Base-by-base conservation (phyloP, 1,140 invertebrate species). In the Ceratitis capitata region DNA sequence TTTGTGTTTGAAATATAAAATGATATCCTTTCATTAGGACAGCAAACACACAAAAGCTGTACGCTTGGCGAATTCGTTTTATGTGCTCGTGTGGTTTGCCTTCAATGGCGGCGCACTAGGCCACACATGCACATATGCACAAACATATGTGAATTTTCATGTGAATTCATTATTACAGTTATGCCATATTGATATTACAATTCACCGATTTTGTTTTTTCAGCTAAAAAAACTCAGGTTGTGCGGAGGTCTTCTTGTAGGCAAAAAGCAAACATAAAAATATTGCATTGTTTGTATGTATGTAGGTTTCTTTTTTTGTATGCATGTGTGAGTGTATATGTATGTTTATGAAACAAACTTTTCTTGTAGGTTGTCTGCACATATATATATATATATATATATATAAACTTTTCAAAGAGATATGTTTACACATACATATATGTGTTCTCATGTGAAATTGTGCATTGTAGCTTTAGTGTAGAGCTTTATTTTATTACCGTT, bases 401-500 rank as follows among this genome's bases (percentile, higher is more conserved):
- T 53, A 53, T n/a, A n/a, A n/a, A n/a, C n/a, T n/a, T n/a, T n/a
- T n/a, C n/a, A n/a, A n/a, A n/a, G n/a, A n/a, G n/a, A n/a, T 7
- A 49, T 49, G 14, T 49, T 26, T 23, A 58, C 12, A 29, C 3
- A 23, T 23, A 29, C 26, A 64, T 32, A 53, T 53, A 5, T 64
- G 26, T 64, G 32, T 16, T 26, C 14, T 1, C 0, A 3, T 61
- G 29, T 53, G 49, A n/a, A n/a, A n/a, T 53, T 14, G 49, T 5
- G 29, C 39, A 16, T 32, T 64, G 26, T 32, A 64, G 58, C n/a
- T n/a, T 32, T 64, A 7, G 26, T 32, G 35, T 19, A 69, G 32
- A 29, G 29, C 61, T 69, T 69, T 69, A 69, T 69, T 69, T 69
- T 35, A 69, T 69, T 69, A 69, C 61, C 61, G 61, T 69, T 69